Conservation (phyloP, 1,140 invertebrate species). For the Ceratina australensis region DNA sequence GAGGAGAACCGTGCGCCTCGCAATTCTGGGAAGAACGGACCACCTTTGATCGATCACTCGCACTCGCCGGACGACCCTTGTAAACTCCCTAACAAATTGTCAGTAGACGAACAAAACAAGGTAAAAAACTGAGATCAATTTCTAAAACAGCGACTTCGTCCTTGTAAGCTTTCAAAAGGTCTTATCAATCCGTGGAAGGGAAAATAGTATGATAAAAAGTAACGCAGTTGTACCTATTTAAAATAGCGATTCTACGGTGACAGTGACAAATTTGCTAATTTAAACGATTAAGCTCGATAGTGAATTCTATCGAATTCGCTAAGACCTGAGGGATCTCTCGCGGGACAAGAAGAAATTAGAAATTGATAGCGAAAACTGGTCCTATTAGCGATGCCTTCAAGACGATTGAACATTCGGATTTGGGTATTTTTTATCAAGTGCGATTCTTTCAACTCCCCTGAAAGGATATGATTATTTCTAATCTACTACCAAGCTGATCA, state of each 20-base stretch:
- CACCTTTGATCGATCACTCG: too few relatives aligned
- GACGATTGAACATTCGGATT: constrained; percentile 20
- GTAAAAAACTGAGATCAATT: neutral
- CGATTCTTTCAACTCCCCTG: constrained; percentile 12
- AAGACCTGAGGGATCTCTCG: neutral
- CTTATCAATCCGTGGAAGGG: too few relatives aligned
- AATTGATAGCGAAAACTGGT: constrained; percentile 38
- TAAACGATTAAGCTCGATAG: neutral
- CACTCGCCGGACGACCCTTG: too few relatives aligned
- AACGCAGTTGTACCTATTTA: too few relatives aligned
- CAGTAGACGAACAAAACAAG: neutral
- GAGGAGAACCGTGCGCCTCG: constrained; percentile 43
- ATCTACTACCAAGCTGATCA: constrained; percentile 34
- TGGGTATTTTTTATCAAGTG: constrained; percentile 46
- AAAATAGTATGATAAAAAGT: too few relatives aligned
- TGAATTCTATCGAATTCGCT: neutral
- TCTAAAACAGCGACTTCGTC: neutral
- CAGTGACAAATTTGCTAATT: neutral
- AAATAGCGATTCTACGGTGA: too few relatives aligned
- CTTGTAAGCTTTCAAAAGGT: neutral
- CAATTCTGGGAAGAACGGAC: constrained; percentile 29
- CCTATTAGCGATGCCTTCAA: constrained; percentile 48
- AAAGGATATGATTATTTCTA: constrained; percentile 44
- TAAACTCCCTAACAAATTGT: neutral
- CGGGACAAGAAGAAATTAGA: constrained; percentile 17